Conservation (phyloP, 2,888 invertebrate genomes). For the Rotaria magnacalcarata region DNA sequence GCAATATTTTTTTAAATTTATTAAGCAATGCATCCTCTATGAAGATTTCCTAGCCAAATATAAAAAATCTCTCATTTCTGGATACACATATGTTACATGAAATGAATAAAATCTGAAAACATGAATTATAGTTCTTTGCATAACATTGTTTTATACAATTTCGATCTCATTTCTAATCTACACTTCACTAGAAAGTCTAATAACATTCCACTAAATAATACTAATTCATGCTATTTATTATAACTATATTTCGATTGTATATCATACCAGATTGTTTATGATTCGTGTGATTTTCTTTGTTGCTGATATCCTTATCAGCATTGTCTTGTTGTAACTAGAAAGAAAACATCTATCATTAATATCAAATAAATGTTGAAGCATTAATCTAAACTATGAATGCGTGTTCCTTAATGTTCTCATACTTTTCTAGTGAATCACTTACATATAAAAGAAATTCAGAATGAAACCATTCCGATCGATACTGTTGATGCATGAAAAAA, state of each 20-base stretch:
- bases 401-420: background rate
- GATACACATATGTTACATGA: no score
- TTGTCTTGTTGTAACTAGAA: background rate
- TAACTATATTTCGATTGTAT: background rate
- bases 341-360: background rate
- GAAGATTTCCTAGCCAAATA: no score
- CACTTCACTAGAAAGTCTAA: no score
- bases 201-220: background rate
- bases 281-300: background rate
- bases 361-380: background rate
- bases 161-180: no score
- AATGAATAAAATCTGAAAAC: no score
- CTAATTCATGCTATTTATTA: background rate
- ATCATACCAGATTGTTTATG: background rate
- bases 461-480: slow-evolving; percentile 24
- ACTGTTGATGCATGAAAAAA: background rate
- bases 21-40: no score
- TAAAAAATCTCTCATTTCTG: no score
- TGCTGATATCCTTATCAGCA: background rate
- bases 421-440: background rate
- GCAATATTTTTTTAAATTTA: no score
- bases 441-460: background rate
- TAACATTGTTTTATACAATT: no score
- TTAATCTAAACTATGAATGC: background rate
- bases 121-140: no score